These are phyloP conservation scores for Parasteatoda lunata DNA, from an alignment of 2,888 invertebrate species.

Conservation along the genomic window DNA sequence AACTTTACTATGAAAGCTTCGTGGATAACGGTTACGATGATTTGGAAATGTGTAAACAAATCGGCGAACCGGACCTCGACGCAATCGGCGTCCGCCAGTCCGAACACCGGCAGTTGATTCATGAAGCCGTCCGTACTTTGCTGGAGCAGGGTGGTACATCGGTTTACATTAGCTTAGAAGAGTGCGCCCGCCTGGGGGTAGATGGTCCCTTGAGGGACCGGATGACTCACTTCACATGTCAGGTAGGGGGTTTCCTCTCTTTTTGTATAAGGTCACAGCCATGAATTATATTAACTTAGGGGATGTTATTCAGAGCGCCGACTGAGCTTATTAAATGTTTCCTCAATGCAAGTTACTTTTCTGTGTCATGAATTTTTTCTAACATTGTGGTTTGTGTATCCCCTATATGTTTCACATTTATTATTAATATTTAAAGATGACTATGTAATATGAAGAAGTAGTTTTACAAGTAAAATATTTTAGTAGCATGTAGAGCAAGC, in stretches of 20 bases:
- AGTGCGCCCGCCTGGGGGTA: slow-evolving; percentile 74
- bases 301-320: too few species aligned
- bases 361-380: too few species aligned
- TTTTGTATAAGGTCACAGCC: too few species aligned
- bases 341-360: too few species aligned
- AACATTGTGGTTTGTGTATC: too few species aligned
- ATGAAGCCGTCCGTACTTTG: slow-evolving; percentile 89
- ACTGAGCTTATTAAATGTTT: too few species aligned
- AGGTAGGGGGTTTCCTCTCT: slow-evolving; percentile 22
- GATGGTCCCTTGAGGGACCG: slow-evolving; percentile 18
- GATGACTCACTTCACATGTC: slow-evolving; percentile 25
- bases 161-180: slow-evolving; percentile 93
- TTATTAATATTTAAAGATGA: too few species aligned
- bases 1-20: slow-evolving; percentile 93
- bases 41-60: slow-evolving; percentile 96
- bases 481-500: too few species aligned
- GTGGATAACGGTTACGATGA: slow-evolving; percentile 98
- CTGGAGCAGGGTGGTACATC: slow-evolving; percentile 94
- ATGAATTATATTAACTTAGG: too few species aligned
- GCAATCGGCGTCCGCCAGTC: slow-evolving; percentile 94
- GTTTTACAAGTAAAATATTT: too few species aligned
- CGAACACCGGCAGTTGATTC: slow-evolving; percentile 84
- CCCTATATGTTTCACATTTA: too few species aligned
- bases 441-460: too few species aligned
- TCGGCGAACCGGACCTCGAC: slow-evolving; percentile 95